Evolutionary conservation across 2,113 vertebrate genomes (phyloP).

Genomic region (Tauraco erythrolophus): DNA sequence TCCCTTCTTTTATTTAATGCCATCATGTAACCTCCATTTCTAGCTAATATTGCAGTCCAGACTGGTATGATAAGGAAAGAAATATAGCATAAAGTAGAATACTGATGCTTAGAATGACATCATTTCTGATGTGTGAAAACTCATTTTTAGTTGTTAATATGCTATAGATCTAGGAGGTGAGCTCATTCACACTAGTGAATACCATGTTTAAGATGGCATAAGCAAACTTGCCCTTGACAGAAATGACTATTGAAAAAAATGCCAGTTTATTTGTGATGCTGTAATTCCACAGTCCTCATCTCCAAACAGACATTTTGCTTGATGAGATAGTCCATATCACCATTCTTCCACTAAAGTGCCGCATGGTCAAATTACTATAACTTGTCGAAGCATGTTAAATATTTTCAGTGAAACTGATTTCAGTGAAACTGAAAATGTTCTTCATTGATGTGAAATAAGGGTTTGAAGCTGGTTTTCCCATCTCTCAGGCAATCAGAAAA

Average conservation of each 20-base stretch:
- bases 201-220: background rate
- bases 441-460: background rate
- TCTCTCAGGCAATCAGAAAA: background rate
- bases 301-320: background rate
- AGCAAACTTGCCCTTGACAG: background rate
- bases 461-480: background rate
- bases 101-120: background rate
- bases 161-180: background rate
- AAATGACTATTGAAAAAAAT: background rate
- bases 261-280: background rate
- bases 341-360: background rate
- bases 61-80: background rate
- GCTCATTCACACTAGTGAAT: background rate
- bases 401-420: background rate
- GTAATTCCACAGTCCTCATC: background rate
- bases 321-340: background rate
- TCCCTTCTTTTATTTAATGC: background rate
- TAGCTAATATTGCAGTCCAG: background rate
- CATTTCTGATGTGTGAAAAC: background rate
- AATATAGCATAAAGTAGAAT: background rate
- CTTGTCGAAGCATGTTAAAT: background rate
- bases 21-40: accelerated
- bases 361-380: background rate
- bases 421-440: background rate
- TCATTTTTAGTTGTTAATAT: background rate